Evolutionary conservation across 2,797 vertebrate genomes (phyloP), one percentile per base, ranked within the genome.

Genomic region (Sardinella longiceps): DNA sequence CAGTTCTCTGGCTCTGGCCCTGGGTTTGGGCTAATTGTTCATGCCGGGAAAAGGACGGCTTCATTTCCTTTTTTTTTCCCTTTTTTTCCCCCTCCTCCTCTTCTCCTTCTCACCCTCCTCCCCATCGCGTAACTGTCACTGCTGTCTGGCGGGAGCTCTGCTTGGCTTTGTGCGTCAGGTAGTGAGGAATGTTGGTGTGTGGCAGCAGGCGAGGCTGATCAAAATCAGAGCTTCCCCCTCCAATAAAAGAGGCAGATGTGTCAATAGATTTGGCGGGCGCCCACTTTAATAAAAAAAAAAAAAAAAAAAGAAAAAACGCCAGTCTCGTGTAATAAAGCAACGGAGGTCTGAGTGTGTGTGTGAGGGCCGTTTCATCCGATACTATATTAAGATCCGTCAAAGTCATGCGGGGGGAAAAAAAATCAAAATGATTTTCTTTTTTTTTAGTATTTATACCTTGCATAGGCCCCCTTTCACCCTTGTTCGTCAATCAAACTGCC

Each of bases 301-400:
- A n/a, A n/a, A n/a, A n/a, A n/a, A n/a, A n/a, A n/a, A n/a, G n/a
- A n/a, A n/a, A 66, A 66, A 66, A 66, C 60, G 30, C 60, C 60
- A 66, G 28, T 15, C 51, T 45, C 23, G 30, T 43, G 30, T 43
- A 48, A 84, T 66, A 81, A 43, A 23, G 51, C 2, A n/a, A n/a
- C n/a, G n/a, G n/a, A n/a, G n/a, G 1, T n/a, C 4, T 6, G n/a
- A 12, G 50, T 20, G 51, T 39, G 39, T 30, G 15, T 10, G 25
- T 10, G 50, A 43, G 7, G 33, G 43, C 20, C 28, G 53, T 45
- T 80, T 80, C 70, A 48, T 51, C 48, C 28, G 2, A 2, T 51
- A 39, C 83, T 84, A 80, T 84, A 80, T 84, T 84, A 80, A 80
- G 82, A 83, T 70, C 82, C 46, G 56, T 70, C 82, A 83, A 66